Percentiles rank a stretch among this genome's conserved stretches.
phyloP scores from a whole-genome alignment of 1,140 invertebrate species.

The Holotrichia oblita region DNA sequence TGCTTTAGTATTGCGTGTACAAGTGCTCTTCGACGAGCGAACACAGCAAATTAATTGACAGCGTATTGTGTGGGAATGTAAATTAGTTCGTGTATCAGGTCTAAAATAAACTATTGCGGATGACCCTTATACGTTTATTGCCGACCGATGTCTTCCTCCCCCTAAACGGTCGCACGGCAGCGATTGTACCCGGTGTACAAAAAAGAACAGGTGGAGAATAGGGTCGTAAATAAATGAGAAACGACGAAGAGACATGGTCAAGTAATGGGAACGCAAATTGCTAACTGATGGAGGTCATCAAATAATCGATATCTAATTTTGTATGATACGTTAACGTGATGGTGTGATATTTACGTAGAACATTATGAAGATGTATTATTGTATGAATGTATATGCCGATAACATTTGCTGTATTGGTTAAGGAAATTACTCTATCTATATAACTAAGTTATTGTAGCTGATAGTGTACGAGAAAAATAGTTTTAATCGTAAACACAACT shows the following conservation, averaged over 20 bases:
- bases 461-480: no score
- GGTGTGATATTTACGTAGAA: neutral
- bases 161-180: neutral
- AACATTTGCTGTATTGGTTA: no score
- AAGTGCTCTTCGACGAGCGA: no score
- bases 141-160: neutral
- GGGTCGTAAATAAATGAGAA: neutral
- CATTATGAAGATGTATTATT: neutral
- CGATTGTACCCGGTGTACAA: neutral
- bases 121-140: neutral
- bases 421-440: no score
- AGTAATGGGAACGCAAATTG: neutral
- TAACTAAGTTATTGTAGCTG: no score
- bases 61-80: neutral
- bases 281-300: slow-evolving; percentile 6
- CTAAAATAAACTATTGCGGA: neutral
- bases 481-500: no score
- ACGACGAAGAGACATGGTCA: neutral
- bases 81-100: neutral
- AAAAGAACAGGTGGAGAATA: neutral
- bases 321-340: neutral
- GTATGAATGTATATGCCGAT: neutral
- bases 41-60: neutral
- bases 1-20: no score
- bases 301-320: slow-evolving; percentile 18